Percentiles rank a stretch among this genome's conserved stretches.
phyloP scores from a whole-genome alignment of 1,140 invertebrate genomes.

The Drosophila sucinea region DNA sequence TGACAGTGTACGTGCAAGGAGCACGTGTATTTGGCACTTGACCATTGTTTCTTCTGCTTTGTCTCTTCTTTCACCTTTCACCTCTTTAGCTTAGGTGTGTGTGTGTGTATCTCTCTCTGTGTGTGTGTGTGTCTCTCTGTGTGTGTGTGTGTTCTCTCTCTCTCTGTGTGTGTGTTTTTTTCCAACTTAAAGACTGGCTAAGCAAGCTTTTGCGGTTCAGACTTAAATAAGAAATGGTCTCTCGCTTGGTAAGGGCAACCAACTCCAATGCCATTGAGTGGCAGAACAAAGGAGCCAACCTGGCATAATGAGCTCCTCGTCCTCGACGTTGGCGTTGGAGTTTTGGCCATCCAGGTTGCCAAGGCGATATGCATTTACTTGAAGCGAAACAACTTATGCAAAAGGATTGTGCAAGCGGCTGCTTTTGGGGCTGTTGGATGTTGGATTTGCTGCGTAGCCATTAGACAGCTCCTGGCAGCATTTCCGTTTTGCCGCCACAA shows the following conservation, averaged over 20 bases:
- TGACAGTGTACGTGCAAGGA: conserved; percentile 51
- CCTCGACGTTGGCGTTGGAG: conserved; percentile 43
- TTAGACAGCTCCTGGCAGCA: conserved; percentile 73
- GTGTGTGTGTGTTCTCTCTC: not conserved
- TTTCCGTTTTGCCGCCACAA: conserved; percentile 61
- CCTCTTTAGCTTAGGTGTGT: conserved; percentile 10
- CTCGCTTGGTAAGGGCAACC: conserved; percentile 46
- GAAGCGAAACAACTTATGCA: conserved; percentile 48
- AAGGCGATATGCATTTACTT: conserved; percentile 65
- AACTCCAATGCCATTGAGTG: conserved; percentile 35
- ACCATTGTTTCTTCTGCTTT: conserved; percentile 71
- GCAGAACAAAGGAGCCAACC: conserved; percentile 47
- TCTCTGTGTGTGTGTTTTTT: not conserved
- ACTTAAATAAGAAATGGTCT: conserved; percentile 45
- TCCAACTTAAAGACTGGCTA: conserved; percentile 71
- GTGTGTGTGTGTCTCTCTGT: not conserved
- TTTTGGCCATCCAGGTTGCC: conserved; percentile 59
- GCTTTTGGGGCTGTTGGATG: conserved; percentile 37
- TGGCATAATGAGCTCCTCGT: conserved; percentile 64
- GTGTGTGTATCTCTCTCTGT: not conserved
- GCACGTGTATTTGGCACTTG: conserved; percentile 77
- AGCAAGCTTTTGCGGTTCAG: conserved; percentile 69
- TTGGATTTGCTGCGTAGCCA: conserved; percentile 68
- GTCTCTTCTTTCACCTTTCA: conserved; percentile 62
- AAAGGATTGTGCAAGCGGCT: conserved; percentile 46